phyloP scores from a whole-genome alignment of 2,888 invertebrate species.

The Volucella inflata region DNA sequence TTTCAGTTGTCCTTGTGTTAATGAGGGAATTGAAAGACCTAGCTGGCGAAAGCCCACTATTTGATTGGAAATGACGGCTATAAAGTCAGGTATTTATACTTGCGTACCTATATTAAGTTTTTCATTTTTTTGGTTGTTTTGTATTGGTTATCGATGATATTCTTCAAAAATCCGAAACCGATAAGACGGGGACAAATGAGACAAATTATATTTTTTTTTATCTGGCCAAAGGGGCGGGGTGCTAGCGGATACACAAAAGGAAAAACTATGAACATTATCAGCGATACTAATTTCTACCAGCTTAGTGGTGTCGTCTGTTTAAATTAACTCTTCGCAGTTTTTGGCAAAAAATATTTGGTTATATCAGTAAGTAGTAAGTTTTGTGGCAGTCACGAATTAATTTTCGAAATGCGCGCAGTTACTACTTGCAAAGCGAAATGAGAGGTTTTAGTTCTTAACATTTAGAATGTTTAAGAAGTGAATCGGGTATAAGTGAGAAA shows the following conservation, averaged over 20 bases:
- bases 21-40: not conserved
- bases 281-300: not conserved
- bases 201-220: slow-evolving; percentile 26
- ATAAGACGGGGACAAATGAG: slow-evolving; percentile 8
- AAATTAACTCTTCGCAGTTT: no score
- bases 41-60: slow-evolving; percentile 16
- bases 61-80: slow-evolving; percentile 17
- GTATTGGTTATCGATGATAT: not conserved
- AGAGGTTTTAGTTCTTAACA: no score
- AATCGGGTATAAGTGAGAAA: no score
- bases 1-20: not conserved
- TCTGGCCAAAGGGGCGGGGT: slow-evolving; percentile 13
- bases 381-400: no score
- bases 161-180: slow-evolving; percentile 10
- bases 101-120: not conserved
- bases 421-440: no score
- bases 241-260: not conserved
- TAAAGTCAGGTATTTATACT: slow-evolving; percentile 30
- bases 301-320: no score
- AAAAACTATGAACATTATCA: slow-evolving; percentile 21
- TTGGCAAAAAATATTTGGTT: no score
- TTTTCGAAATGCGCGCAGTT: no score
- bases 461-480: no score
- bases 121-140: not conserved
- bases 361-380: no score